Evolutionary conservation across 2,888 invertebrate species (phyloP).

Genomic region (Drosophila tanythrix): DNA sequence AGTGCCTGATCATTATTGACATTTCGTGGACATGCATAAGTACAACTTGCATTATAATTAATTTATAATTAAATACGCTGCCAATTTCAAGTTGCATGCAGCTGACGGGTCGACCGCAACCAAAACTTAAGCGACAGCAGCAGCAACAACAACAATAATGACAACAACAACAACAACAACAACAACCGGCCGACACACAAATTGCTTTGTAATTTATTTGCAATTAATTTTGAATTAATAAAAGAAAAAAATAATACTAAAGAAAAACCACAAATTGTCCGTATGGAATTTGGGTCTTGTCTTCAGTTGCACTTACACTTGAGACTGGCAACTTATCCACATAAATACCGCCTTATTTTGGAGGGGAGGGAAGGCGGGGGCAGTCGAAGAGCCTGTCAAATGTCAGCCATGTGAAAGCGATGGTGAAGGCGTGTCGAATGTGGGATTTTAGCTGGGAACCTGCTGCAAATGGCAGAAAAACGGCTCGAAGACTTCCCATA

Average conservation of each 20-base stretch:
- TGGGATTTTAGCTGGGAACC: conserved; percentile 27
- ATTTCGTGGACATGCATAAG: conserved; percentile 74
- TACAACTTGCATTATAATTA: conserved; percentile 75
- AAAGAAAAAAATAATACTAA: conserved; percentile 47
- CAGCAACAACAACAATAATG: conserved; percentile 25
- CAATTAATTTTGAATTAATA: conserved; percentile 81
- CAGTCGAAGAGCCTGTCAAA: conserved; percentile 51
- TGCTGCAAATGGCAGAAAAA: conserved; percentile 7
- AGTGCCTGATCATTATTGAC: conserved; percentile 71
- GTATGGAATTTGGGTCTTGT: conserved; percentile 71
- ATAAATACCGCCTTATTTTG: conserved; percentile 37
- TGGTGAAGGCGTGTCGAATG: conserved; percentile 46
- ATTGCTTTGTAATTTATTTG: conserved; percentile 79
- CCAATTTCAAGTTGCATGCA: conserved; percentile 77
- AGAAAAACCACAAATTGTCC: conserved; percentile 57
- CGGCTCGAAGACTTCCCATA: conserved; percentile 5
- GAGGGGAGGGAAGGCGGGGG: background rate
- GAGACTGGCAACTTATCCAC: conserved; percentile 41
- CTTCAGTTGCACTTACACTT: conserved; percentile 51
- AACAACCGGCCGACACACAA: conserved; percentile 68
- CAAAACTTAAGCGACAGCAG: conserved; percentile 15
- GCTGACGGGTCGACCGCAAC: conserved; percentile 62
- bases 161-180: conserved; percentile 21
- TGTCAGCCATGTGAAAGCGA: conserved; percentile 58
- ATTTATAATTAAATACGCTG: conserved; percentile 77